phyloP scores from a whole-genome alignment of 92 coral and sea anemone genomes.

The Epizoanthus illoricatus region DNA sequence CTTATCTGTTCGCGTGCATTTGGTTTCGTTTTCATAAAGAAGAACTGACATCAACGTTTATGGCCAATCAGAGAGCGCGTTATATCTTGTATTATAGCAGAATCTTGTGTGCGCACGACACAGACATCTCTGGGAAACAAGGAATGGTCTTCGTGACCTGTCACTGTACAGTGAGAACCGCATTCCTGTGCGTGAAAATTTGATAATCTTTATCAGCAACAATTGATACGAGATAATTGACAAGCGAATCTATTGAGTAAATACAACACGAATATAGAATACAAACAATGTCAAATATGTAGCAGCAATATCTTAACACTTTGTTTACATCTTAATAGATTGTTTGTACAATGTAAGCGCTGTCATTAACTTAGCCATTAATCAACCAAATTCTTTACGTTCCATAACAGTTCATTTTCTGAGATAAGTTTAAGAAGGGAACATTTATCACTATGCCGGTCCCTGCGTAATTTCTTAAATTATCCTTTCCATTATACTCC shows the following conservation, averaged over 20 bases:
- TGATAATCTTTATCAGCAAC: conserved; percentile 1
- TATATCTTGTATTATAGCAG: no score
- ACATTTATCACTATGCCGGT: background rate
- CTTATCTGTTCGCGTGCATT: no score
- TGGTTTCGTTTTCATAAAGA: no score
- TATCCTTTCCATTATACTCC: background rate
- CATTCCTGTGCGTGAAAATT: background rate
- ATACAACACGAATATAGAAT: background rate
- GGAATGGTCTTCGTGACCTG: no score
- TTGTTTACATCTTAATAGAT: no score
- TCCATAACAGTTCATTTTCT: background rate
- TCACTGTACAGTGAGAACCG: no score
- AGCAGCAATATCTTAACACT: background rate
- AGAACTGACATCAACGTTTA: no score
- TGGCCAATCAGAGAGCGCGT: no score
- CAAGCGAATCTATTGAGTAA: background rate
- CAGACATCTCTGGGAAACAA: no score
- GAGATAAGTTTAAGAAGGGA: conserved; percentile 14
- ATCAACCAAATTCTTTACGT: background rate
- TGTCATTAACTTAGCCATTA: background rate
- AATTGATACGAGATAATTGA: background rate
- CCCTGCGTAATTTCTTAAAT: background rate
- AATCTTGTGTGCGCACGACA: no score
- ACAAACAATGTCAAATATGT: background rate
- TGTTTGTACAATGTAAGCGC: background rate